A percentile compares a stretch with the other conserved stretches of the same genome.
These are phyloP conservation scores for Cactoblastis cactorum DNA, from an alignment of 2,888 invertebrate species.

Conservation along the genomic window DNA sequence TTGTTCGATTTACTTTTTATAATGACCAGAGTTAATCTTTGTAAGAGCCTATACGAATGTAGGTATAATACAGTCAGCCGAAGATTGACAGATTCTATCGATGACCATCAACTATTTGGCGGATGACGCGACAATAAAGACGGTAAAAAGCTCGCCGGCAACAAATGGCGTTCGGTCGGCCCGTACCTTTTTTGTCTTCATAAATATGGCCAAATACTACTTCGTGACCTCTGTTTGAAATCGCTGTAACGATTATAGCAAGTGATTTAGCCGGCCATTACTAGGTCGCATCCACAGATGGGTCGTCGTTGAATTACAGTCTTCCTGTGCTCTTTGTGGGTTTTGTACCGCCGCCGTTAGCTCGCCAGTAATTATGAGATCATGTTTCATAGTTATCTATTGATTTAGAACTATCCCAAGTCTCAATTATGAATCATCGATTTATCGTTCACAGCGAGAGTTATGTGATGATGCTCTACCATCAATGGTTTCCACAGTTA, in stretches of 20 bases:
- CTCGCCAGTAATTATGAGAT: conserved; percentile 69
- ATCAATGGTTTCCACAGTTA: conserved; percentile 45
- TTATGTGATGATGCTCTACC: conserved; percentile 58
- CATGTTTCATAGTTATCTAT: conserved; percentile 71
- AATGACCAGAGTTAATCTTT: conserved; percentile 26
- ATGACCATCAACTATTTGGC: conserved; percentile 33
- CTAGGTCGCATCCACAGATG: conserved; percentile 66
- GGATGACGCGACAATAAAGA: conserved; percentile 48
- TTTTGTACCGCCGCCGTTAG: conserved; percentile 59
- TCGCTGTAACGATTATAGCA: conserved; percentile 67
- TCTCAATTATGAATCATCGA: conserved; percentile 71
- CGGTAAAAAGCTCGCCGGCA: conserved; percentile 48
- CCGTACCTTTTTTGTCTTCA: conserved; percentile 55
- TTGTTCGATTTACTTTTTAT: conserved; percentile 37
- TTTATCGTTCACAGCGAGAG: conserved; percentile 54
- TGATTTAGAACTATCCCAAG: conserved; percentile 68
- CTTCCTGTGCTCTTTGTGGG: conserved; percentile 65
- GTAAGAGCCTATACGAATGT: conserved; percentile 40
- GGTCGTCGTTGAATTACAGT: conserved; percentile 63
- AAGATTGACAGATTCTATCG: conserved; percentile 18
- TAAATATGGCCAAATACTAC: conserved; percentile 61
- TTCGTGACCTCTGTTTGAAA: conserved; percentile 72
- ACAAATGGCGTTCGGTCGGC: conserved; percentile 46
- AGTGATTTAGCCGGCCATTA: conserved; percentile 69
- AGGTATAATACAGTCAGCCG: conserved; percentile 16